Evolutionary conservation across 2,113 vertebrate genomes (phyloP).

Genomic region (Hipposideros armiger): DNA sequence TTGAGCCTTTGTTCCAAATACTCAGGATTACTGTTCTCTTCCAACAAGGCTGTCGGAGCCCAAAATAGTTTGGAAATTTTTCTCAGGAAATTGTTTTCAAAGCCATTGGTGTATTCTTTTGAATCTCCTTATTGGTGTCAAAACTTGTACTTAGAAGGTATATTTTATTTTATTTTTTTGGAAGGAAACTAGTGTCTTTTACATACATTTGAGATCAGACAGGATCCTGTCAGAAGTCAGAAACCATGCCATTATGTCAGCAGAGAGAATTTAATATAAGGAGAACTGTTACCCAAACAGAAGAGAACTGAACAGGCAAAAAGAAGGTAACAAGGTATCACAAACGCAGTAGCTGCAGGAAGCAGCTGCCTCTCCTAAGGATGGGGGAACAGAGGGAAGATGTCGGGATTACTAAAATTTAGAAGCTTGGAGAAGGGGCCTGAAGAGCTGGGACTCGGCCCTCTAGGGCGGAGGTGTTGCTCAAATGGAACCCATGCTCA

Average conservation of each 20-base stretch:
- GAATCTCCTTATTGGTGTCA: conserved; percentile 52
- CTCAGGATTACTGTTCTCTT: conserved; percentile 54
- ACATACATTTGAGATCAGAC: background rate
- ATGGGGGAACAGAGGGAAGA: background rate
- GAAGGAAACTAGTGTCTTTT: conserved; percentile 36
- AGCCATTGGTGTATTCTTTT: conserved; percentile 58
- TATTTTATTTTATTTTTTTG: conserved; percentile 34
- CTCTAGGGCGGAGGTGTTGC: background rate
- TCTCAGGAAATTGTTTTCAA: conserved; percentile 70
- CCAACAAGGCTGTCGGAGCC: conserved; percentile 56
- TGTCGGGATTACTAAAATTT: background rate
- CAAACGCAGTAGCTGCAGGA: background rate
- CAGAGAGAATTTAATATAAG: background rate
- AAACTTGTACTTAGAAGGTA: conserved; percentile 52
- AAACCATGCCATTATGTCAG: background rate
- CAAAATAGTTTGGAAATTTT: conserved; percentile 62
- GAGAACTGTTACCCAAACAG: background rate
- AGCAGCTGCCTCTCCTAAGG: background rate
- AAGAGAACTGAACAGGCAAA: background rate
- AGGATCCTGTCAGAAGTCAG: background rate
- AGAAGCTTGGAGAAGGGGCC: background rate
- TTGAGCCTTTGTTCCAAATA: conserved; percentile 65
- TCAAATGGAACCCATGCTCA: background rate
- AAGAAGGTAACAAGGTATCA: background rate
- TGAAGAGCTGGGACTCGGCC: background rate